Base-by-base conservation (phyloP, 2,113 vertebrate species). In the Taurulus bubalis region DNA sequence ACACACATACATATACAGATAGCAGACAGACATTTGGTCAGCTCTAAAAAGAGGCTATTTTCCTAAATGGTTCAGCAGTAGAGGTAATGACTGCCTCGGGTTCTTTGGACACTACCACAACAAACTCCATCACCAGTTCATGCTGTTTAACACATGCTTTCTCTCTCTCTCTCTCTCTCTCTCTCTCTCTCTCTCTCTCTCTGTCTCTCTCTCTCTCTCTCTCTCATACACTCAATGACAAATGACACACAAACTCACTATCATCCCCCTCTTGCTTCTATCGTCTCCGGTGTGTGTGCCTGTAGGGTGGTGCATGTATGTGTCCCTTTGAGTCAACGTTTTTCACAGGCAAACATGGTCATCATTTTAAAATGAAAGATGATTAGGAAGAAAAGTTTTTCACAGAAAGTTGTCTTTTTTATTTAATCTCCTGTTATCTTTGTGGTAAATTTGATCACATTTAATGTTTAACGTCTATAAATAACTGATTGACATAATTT, bases 31-130 rank as follows among this genome's bases (percentile, higher is more conserved):
- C 82, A 85, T 80, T 92, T 72, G 77, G 72, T 58, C n/a, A 83
- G 84, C 47, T 85, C 7, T 79, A 55, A 82, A 91, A 86, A 85
- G 56, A 91, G 59, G 72, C 72, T 83, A 85, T 90, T 90, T 92
- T 86, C 71, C 75, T 90, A 89, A 93, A 93, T 85, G 86, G 82
- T 85, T 85, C 81, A 85, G 77, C 84, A 84, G 51, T 76, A 87
- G 76, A 91, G 77, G 82, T 86, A 90, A 94, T 86, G 82, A 87
- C 62, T 53, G 86, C 88, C 87, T 83, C 72, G 24, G 85, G 85
- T 85, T 83, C 82, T 84, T 78, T 85, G 82, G 84, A 90, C 84
- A 67, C 69, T 47, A 60, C 68, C 70, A 77, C 77, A 82, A 87
- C 82, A 89, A 79, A 86, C 76, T 87, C 75, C 58, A 72, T 89